Evolutionary conservation across 2,888 invertebrate genomes (phyloP).

Genomic region (Oegoconia quadripuncta): DNA sequence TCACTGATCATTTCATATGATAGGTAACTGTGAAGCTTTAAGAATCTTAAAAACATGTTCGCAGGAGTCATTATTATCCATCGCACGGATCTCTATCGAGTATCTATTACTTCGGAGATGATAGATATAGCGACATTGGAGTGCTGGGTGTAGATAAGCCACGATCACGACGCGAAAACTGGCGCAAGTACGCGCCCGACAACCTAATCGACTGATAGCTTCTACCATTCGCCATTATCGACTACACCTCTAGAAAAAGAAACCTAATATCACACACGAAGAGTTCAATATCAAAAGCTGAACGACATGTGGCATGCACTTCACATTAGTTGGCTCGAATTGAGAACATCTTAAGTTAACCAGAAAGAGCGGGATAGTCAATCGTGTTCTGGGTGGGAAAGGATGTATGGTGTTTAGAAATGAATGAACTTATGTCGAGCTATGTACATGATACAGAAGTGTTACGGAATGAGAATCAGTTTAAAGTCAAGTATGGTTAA

Average conservation of each 20-base stretch:
- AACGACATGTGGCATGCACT: conserved; percentile 35
- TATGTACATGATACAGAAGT: conserved; percentile 21
- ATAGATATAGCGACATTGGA: conserved; percentile 30
- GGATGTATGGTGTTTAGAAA: conserved; percentile 1
- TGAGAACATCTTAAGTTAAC: conserved; percentile 33
- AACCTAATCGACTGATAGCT: conserved; percentile 49
- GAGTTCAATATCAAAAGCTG: conserved; percentile 33
- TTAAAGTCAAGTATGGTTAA: conserved; percentile 39
- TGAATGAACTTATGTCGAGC: conserved; percentile 6
- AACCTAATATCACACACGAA: conserved; percentile 44
- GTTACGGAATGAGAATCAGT: conserved; percentile 47
- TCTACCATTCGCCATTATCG: conserved; percentile 25
- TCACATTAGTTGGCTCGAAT: conserved; percentile 25
- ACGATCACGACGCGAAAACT: conserved; percentile 56
- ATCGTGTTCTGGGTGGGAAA: conserved; percentile 21
- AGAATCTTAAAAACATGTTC: conserved; percentile 7
- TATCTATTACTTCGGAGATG: conserved; percentile 49
- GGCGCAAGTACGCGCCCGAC: conserved; percentile 46
- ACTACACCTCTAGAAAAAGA: conserved; percentile 35
- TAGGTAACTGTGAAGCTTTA: too few relatives aligned
- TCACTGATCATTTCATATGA: too few relatives aligned
- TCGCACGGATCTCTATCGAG: conserved; percentile 39
- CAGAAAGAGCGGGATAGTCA: conserved; percentile 23
- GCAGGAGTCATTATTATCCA: conserved; percentile 27
- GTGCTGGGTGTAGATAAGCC: conserved; percentile 52